These are phyloP conservation scores for Tinea pellionella DNA, from an alignment of 2,888 invertebrate species.

Conservation along the genomic window DNA sequence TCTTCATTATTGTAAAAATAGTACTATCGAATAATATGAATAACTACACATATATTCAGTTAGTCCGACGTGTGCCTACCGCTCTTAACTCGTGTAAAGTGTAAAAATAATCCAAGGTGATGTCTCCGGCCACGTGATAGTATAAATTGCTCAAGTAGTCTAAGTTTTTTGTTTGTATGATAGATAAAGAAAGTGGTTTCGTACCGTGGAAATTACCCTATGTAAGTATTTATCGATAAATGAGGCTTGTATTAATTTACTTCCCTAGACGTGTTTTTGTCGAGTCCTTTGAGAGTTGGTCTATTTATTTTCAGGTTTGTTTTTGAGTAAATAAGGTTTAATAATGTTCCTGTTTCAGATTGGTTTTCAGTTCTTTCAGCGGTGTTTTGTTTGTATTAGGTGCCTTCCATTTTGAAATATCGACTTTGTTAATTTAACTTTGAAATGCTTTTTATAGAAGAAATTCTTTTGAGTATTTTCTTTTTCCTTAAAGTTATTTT, in stretches of 20 bases:
- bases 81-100: too few species aligned
- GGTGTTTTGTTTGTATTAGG: constrained; percentile 3
- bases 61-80: too few species aligned
- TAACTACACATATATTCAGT: too few species aligned
- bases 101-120: too few species aligned
- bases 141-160: too few species aligned
- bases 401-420: neutral
- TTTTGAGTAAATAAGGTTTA: neutral
- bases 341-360: constrained; percentile 5
- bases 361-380: neutral
- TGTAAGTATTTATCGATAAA: constrained; percentile 47
- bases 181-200: too few species aligned
- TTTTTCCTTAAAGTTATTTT: too few species aligned
- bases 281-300: constrained; percentile 19
- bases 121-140: too few species aligned
- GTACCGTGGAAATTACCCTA: neutral
- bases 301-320: neutral
- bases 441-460: neutral
- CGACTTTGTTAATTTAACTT: constrained; percentile 3
- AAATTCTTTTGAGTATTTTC: too few species aligned
- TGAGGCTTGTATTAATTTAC: constrained; percentile 60
- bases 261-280: constrained; percentile 29
- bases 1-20: too few species aligned
- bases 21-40: too few species aligned
- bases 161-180: too few species aligned